Percentiles rank a stretch among this genome's conserved stretches.
Conservation (phyloP, 1,140 invertebrate genomes). For the Pomacea maculata region DNA sequence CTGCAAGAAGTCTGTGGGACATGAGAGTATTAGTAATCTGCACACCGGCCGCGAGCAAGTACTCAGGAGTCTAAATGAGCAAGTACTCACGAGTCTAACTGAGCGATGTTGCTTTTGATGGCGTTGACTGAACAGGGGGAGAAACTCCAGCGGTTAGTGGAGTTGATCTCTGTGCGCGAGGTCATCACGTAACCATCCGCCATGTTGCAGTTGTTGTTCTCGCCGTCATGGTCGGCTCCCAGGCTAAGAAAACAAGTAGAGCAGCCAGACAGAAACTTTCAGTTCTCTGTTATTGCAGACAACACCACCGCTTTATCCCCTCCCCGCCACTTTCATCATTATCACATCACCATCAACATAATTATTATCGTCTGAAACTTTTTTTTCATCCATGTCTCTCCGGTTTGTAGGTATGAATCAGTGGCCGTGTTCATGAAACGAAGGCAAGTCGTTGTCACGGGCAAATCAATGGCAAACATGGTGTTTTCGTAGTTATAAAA, state of each 20-base stretch:
- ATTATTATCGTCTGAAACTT: not conserved
- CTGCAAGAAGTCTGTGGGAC: not conserved
- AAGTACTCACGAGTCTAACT: constrained; percentile 5
- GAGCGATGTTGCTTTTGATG: constrained; percentile 15
- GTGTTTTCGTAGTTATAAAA: too few relatives aligned
- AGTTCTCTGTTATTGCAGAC: too few relatives aligned
- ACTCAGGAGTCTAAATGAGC: not conserved
- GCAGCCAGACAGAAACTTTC: not conserved
- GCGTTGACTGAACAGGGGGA: constrained; percentile 16
- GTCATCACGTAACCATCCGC: constrained; percentile 22
- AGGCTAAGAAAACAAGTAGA: not conserved
- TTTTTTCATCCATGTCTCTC: not conserved
- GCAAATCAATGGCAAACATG: too few relatives aligned
- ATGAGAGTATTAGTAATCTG: too few relatives aligned
- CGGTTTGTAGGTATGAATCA: not conserved
- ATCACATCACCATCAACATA: not conserved
- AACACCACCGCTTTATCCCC: too few relatives aligned
- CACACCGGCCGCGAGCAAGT: too few relatives aligned
- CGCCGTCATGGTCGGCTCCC: constrained; percentile 26
- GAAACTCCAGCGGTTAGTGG: constrained; percentile 26
- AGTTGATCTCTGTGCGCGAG: constrained; percentile 21
- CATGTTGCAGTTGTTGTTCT: constrained; percentile 17
- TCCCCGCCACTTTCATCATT: not conserved
- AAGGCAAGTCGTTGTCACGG: too few relatives aligned
- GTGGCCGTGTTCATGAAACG: too few relatives aligned